Evolutionary conservation across 2,888 invertebrate genomes (phyloP).

Genomic region (Dicycla oo): DNA sequence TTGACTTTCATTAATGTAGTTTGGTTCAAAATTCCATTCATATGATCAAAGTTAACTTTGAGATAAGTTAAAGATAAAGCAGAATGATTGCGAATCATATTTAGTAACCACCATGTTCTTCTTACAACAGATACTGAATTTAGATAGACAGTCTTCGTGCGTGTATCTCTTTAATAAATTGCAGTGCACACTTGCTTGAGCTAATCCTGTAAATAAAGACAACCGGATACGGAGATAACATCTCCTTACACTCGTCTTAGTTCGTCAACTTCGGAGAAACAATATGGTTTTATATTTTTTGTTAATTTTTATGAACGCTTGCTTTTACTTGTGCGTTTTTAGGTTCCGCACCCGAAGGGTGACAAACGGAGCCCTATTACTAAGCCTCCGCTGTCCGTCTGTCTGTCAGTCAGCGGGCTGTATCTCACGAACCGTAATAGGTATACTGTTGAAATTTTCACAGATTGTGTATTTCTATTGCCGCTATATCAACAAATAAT

Average conservation of each 20-base stretch:
- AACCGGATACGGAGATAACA: conserved; percentile 58
- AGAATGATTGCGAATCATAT: conserved; percentile 16
- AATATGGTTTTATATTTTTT: conserved; percentile 27
- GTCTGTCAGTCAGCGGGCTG: no score
- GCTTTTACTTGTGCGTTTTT: conserved; percentile 33
- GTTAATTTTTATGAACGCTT: neutral
- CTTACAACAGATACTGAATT: conserved; percentile 28
- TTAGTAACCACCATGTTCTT: conserved; percentile 22
- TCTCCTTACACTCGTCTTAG: conserved; percentile 39
- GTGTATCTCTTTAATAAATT: conserved; percentile 25
- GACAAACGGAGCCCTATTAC: no score
- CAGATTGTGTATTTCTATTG: no score
- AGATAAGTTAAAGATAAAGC: conserved; percentile 2
- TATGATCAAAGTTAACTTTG: conserved; percentile 1
- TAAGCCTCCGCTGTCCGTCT: no score
- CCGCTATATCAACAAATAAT: no score
- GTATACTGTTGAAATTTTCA: no score
- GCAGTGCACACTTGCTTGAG: conserved; percentile 25
- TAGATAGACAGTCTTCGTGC: conserved; percentile 34
- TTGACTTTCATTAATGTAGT: neutral
- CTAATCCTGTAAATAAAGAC: conserved; percentile 47
- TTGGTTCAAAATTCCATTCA: neutral
- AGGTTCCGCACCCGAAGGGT: no score
- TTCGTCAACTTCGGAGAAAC: conserved; percentile 40
- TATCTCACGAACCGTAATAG: no score